A percentile compares a stretch with the other conserved stretches of the same genome.
phyloP scores from a whole-genome alignment of 2,888 invertebrate species.

The Drosophila peninsularis region DNA sequence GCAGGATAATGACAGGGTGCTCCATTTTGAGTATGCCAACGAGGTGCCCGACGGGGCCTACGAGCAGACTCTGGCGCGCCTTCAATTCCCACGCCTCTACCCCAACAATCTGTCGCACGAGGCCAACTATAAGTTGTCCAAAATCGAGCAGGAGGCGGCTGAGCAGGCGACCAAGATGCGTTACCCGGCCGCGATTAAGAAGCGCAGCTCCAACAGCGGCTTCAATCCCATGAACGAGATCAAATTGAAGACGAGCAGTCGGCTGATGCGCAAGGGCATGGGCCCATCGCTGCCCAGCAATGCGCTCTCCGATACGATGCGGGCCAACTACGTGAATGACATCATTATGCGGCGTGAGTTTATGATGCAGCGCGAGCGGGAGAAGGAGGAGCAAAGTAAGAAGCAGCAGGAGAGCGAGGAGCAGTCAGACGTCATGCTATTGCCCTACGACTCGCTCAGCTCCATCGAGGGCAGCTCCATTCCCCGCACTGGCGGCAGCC shows the following conservation, averaged over 20 bases:
- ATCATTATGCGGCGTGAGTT: conserved; percentile 53
- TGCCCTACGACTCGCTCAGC: conserved; percentile 12
- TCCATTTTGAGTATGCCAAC: conserved; percentile 17
- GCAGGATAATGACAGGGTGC: neutral
- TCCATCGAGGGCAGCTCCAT: neutral
- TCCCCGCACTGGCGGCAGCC: neutral
- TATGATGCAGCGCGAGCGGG: conserved; percentile 12
- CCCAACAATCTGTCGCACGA: conserved; percentile 83
- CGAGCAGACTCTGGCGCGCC: conserved; percentile 55
- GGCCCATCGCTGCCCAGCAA: conserved; percentile 82
- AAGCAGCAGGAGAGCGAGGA: conserved; percentile 7
- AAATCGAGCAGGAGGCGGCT: conserved; percentile 82
- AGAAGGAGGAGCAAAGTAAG: conserved; percentile 21
- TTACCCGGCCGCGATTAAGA: conserved; percentile 23
- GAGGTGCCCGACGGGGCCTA: conserved; percentile 54
- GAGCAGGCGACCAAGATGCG: conserved; percentile 48
- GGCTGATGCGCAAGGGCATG: conserved; percentile 78
- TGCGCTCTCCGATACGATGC: conserved; percentile 53
- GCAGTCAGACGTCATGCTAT: neutral
- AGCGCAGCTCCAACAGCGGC: conserved; percentile 43
- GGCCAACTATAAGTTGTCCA: conserved; percentile 84
- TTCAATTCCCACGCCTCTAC: conserved; percentile 27
- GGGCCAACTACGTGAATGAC: conserved; percentile 57
- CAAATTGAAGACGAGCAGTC: conserved; percentile 81
- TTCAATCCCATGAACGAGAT: conserved; percentile 81